Evolutionary conservation across 2,888 invertebrate genomes (phyloP).

Genomic region (Phyllotreta striolata): DNA sequence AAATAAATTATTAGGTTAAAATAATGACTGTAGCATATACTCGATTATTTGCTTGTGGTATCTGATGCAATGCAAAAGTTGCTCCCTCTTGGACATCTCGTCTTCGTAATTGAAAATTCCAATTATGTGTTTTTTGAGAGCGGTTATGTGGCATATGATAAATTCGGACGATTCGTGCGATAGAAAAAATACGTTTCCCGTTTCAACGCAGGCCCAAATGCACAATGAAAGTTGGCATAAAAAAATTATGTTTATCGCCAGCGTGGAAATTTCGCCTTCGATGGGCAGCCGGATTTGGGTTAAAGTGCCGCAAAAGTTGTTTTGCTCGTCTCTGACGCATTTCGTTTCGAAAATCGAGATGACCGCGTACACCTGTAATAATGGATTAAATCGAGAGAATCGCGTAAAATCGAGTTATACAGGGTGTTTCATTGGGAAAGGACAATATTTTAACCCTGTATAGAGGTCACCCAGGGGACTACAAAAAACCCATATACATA

Average conservation of each 20-base stretch:
- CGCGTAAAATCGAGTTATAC: background rate
- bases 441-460: too few relatives aligned
- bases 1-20: background rate
- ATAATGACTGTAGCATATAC: constrained; percentile 19
- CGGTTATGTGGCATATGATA: constrained; percentile 29
- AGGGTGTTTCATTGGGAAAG: too few relatives aligned
- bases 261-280: constrained; percentile 13
- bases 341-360: constrained; percentile 16
- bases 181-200: constrained; percentile 27
- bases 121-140: constrained; percentile 28
- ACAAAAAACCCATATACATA: too few relatives aligned
- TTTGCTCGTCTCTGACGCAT: constrained; percentile 24
- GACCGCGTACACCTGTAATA: constrained; percentile 20
- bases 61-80: constrained; percentile 29
- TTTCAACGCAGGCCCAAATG: constrained; percentile 11
- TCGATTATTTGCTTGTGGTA: constrained; percentile 38
- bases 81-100: constrained; percentile 9
- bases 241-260: constrained; percentile 26
- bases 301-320: constrained; percentile 32
- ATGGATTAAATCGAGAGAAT: background rate
- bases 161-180: constrained; percentile 33
- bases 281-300: constrained; percentile 32
- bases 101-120: constrained; percentile 27
- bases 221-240: constrained; percentile 17
- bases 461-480: too few relatives aligned